Evolutionary conservation across 2,113 vertebrate genomes (phyloP), one percentile per base, ranked within the genome.

Genomic region (Uria aalge): DNA sequence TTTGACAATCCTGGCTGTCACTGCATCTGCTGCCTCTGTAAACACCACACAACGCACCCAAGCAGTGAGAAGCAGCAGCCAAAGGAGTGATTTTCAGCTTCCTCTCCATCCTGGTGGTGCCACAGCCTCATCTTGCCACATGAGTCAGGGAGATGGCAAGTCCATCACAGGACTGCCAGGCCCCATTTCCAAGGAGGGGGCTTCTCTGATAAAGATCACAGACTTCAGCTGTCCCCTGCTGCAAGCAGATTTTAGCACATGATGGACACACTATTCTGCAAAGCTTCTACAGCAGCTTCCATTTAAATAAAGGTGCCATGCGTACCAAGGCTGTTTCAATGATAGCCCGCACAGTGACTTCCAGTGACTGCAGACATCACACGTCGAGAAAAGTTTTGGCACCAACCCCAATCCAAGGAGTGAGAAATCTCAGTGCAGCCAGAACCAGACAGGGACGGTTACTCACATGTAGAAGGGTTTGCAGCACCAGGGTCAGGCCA

Each of bases 161-260:
- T 29, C 81, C 74, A 53, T 11, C 13, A 5, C 52, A 87, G 47
- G 11, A 11, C 55, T 74, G 36, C 45, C 55, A 87, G n/a, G 40
- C 26, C 60, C 30, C 2, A 0, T 16, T 32, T 75, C 22, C 8
- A 9, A 1, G 0, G 22, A 34, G 11, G 16, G 27, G 23, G 26
- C 29, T 89, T 40, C 43, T 91, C 57, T 48, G 24, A 18, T 0
- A 0, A 43, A n/a, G 21, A n/a, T 27, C 71, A 76, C 18, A 82
- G 34, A 15, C 12, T 57, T 57, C 56, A 80, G 57, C n/a, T 53
- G 47, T 41, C 34, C 43, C 19, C 43, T 79, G 32, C 66, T 23
- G 19, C 9, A 30, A 62, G 43, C 20, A 59, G 55, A 55, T 63
- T 76, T 52, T 15, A 41, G 15, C 45, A 50, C 2, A 5, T 0